These are phyloP conservation scores for Pegea sp. DNA, from an alignment of 23 tunicate species.

Conservation along the genomic window DNA sequence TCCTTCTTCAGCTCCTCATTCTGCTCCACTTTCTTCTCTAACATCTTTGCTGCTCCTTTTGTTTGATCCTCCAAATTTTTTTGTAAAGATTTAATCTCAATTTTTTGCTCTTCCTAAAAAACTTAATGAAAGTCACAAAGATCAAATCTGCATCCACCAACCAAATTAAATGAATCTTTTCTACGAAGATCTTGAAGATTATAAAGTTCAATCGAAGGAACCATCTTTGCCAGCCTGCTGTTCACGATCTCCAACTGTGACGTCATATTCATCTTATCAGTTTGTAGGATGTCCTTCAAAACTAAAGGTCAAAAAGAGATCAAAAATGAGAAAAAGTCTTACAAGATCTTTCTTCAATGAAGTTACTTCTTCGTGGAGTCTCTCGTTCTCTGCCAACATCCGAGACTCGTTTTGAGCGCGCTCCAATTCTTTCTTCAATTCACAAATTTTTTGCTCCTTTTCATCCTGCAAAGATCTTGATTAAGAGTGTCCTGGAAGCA, in stretches of 20 bases:
- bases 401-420: too few species aligned
- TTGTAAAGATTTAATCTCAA: constrained; percentile 20
- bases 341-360: background rate
- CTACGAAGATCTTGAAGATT: constrained; percentile 34
- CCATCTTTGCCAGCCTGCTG: constrained; percentile 31
- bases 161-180: constrained; percentile 21
- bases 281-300: constrained; percentile 13
- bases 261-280: constrained; percentile 8
- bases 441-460: constrained; percentile 42
- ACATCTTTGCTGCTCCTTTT: constrained; percentile 12
- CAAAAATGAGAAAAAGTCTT: too few species aligned
- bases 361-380: background rate
- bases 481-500: background rate
- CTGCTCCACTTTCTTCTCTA: background rate
- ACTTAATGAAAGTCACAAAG: background rate
- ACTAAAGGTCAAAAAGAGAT: constrained; percentile 12
- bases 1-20: background rate
- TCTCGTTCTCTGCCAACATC: background rate
- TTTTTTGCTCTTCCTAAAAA: constrained; percentile 32
- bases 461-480: constrained; percentile 30
- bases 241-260: constrained; percentile 22
- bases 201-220: constrained; percentile 14
- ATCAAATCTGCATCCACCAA: background rate
- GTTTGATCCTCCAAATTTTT: constrained; percentile 43
- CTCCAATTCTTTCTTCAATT: constrained; percentile 20